Percentiles rank a stretch among this genome's conserved stretches.
These are phyloP conservation scores for Octopus sinensis DNA, from an alignment of 1,140 invertebrate genomes.

Conservation along the genomic window DNA sequence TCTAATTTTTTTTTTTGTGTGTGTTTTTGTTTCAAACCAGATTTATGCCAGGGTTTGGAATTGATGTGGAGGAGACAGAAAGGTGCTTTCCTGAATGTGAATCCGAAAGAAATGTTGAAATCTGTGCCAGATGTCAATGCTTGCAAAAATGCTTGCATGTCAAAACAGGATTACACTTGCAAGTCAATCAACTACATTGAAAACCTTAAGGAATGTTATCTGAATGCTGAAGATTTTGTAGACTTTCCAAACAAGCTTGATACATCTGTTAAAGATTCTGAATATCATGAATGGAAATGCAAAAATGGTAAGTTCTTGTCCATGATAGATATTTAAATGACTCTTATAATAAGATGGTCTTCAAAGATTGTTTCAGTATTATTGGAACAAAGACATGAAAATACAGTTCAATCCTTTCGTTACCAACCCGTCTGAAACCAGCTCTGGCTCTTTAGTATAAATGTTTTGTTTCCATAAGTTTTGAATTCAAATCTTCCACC, in stretches of 20 bases:
- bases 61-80: constrained; percentile 26
- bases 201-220: constrained; percentile 26
- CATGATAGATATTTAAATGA: not conserved
- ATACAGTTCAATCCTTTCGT: too few relatives aligned
- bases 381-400: too few relatives aligned
- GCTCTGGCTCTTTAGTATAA: too few relatives aligned
- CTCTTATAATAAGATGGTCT: not conserved
- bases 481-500: too few relatives aligned
- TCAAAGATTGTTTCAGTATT: too few relatives aligned
- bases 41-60: constrained; percentile 38
- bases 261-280: not conserved
- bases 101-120: too few relatives aligned
- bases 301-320: constrained; percentile 34
- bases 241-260: not conserved
- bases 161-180: constrained; percentile 23
- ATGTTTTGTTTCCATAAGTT: too few relatives aligned
- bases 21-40: constrained; percentile 19
- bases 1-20: not conserved
- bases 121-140: not conserved
- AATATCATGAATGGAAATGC: constrained; percentile 39
- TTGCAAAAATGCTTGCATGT: constrained; percentile 29
- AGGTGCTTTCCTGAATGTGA: too few relatives aligned
- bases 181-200: constrained; percentile 30
- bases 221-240: constrained; percentile 24
- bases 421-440: too few relatives aligned